phyloP scores from a whole-genome alignment of 1,140 invertebrate species.

The Macrobrachium rosenbergii region DNA sequence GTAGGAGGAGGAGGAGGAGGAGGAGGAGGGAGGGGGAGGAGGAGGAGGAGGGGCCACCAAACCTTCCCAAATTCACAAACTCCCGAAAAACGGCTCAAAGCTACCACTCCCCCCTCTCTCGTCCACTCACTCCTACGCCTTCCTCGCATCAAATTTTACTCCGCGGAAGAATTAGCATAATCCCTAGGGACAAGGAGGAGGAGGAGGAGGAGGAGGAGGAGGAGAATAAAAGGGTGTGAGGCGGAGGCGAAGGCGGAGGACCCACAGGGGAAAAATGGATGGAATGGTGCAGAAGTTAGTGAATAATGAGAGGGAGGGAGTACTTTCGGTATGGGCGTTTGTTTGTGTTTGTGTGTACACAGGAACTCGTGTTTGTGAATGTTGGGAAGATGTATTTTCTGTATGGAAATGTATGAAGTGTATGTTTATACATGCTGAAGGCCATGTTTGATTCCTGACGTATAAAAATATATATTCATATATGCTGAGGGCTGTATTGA shows the following conservation, averaged over 20 bases:
- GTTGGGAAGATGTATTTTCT: no score
- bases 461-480: no score
- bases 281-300: background rate
- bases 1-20: background rate
- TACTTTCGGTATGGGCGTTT: background rate
- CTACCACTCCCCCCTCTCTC: background rate
- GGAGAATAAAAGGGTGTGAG: background rate
- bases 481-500: no score
- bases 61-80: background rate
- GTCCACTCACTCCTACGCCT: background rate
- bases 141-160: background rate
- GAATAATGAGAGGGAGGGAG: background rate
- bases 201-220: background rate
- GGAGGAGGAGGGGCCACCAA: background rate
- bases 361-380: no score
- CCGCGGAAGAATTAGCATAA: no score
- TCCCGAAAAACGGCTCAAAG: background rate
- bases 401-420: no score
- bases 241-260: background rate
- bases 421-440: no score
- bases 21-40: background rate
- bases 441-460: no score
- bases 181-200: background rate
- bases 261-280: no score
- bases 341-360: slow-evolving; percentile 14